These are phyloP conservation scores for Gobiocypris rarus DNA, from an alignment of 2,113 vertebrate genomes.

Conservation along the genomic window DNA sequence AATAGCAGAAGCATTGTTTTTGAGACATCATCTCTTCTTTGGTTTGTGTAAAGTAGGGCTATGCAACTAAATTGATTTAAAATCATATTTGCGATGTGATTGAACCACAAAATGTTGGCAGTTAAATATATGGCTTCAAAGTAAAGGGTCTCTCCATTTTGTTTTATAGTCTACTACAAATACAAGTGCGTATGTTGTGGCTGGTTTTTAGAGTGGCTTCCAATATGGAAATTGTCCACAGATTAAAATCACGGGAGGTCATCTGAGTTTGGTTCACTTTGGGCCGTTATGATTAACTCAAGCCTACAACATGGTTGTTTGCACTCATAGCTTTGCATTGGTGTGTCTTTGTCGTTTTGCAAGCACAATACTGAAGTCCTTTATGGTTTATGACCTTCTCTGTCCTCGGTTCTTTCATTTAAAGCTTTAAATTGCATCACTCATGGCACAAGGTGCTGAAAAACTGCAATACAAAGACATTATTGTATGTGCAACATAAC, in stretches of 20 bases:
- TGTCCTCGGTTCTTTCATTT: neutral
- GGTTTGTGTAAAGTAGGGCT: neutral
- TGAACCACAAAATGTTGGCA: neutral
- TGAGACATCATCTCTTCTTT: neutral
- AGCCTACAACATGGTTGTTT: neutral
- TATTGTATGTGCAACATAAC: no score
- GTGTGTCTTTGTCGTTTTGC: neutral
- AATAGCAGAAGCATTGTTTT: neutral
- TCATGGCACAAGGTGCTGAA: neutral
- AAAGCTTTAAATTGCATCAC: neutral
- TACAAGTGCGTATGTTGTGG: neutral
- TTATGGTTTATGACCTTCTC: neutral
- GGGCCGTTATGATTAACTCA: neutral
- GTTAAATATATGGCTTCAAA: neutral
- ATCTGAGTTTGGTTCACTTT: neutral
- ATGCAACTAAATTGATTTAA: neutral
- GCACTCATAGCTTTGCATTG: neutral
- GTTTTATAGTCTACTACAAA: neutral
- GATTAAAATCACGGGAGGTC: neutral
- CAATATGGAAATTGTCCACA: no score
- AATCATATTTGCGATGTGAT: neutral
- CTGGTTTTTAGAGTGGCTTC: neutral
- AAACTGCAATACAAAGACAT: neutral
- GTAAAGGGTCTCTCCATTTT: neutral
- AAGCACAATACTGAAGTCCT: neutral